Conservation (phyloP, 2,888 invertebrate genomes). For the Yponomeuta malinellus region DNA sequence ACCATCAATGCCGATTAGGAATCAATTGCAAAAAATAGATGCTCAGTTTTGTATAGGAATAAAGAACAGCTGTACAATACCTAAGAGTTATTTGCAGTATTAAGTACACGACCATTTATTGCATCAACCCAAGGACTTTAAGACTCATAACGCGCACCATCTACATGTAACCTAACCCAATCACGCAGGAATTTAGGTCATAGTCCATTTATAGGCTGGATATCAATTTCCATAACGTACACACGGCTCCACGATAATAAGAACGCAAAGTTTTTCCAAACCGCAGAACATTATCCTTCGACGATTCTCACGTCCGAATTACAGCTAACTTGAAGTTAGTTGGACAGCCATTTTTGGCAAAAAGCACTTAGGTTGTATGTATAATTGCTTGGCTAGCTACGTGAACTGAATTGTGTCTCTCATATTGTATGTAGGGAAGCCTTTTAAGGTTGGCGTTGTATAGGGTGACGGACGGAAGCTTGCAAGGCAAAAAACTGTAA, state of each 20-base stretch:
- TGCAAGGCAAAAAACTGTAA: conserved; percentile 3
- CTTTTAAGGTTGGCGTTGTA: conserved; percentile 10
- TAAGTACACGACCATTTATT: no score
- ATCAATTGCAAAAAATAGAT: no score
- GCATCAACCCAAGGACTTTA: neutral
- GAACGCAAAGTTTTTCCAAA: conserved; percentile 9
- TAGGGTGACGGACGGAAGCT: conserved; percentile 1
- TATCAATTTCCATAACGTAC: conserved; percentile 7
- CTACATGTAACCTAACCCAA: neutral
- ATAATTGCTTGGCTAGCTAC: conserved; percentile 31
- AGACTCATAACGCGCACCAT: neutral
- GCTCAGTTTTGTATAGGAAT: neutral
- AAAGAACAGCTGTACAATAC: neutral
- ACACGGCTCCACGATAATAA: neutral
- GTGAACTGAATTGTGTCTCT: conserved; percentile 21
- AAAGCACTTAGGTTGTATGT: conserved; percentile 26
- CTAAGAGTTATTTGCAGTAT: neutral
- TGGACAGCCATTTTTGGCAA: conserved; percentile 45
- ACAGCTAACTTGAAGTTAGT: neutral
- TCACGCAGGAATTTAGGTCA: neutral
- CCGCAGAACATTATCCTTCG: conserved; percentile 9
- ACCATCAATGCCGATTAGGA: neutral
- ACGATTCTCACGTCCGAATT: conserved; percentile 16
- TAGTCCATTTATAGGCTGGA: neutral
- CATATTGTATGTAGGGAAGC: conserved; percentile 13